Conservation (phyloP, 2,113 vertebrate genomes). For the Numida meleagris region DNA sequence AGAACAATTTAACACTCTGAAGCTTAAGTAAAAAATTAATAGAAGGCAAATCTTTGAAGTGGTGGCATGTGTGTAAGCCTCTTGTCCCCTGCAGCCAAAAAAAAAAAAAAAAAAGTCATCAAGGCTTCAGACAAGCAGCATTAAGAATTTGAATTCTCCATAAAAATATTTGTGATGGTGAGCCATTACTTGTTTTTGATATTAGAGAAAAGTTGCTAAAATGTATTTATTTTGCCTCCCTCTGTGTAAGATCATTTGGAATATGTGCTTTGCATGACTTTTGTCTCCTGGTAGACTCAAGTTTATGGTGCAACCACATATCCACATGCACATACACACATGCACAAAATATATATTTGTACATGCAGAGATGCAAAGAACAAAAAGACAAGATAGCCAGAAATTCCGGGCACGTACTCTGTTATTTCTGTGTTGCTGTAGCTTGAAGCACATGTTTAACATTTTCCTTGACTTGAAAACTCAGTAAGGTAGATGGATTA, state of each 20-base stretch:
- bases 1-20: conserved; percentile 69
- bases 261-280: not conserved
- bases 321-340: not conserved
- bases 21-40: conserved; percentile 65
- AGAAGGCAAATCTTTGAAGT: conserved; percentile 73
- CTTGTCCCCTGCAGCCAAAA: conserved; percentile 67
- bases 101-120: conserved; percentile 35
- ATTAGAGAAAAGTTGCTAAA: conserved; percentile 56
- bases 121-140: conserved; percentile 66
- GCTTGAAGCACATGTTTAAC: conserved; percentile 38
- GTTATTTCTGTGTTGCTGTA: conserved; percentile 27
- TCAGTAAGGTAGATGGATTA: conserved; percentile 67
- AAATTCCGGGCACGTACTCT: conserved; percentile 46
- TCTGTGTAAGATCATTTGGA: not conserved
- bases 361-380: not conserved
- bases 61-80: conserved; percentile 58
- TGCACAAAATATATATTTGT: not conserved
- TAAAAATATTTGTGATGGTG: conserved; percentile 54
- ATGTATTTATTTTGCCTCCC: conserved; percentile 47
- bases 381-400: not conserved
- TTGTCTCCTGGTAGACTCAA: not conserved
- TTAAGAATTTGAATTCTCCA: conserved; percentile 52
- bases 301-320: not conserved
- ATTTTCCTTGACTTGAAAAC: conserved; percentile 68
- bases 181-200: conserved; percentile 54